Evolutionary conservation across 2,797 vertebrate species (phyloP), one percentile per base, ranked within the genome.

Genomic region (Otolemur crassicaudatus): DNA sequence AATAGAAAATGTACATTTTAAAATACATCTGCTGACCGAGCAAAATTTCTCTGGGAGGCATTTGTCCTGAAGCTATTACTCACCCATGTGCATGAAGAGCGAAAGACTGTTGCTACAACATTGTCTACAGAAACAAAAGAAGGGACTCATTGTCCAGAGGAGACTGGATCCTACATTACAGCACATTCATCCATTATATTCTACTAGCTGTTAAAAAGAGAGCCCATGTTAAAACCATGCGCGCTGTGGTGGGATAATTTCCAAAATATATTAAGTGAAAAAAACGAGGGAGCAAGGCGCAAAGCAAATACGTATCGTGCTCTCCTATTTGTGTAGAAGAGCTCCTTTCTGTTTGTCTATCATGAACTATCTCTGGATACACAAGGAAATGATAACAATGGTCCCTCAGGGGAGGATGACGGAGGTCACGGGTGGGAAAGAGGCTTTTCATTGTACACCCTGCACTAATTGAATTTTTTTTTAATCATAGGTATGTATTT

Each of bases 191-290:
- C 31, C 27, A 85, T 23, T 80, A 46, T 29, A 56, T 61, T 27
- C 60, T 63, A 80, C 34, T 37, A 53, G 46, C 67, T 63, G 1
- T 87, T 49, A 69, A 70, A 86, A 87, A 67, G 29, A 84, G 87
- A 83, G 76, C 67, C 23, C 63, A 23, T 27, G 27, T 40, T 81
- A 81, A 91, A 94, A 85, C 40, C 73, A 43, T 9, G 61, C 6
- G 14, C 27, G 65, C 60, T 58, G 17, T 63, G 87, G 46, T 72
- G 67, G 65, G 53, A 90, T 85, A 53, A 70, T 61, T 97, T 92
- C 61, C 61, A 96, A 95, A 76, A 87, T 29, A 61, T 2, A 60
- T 46, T 70, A 70, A 90, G 27, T 75, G n/a, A 56, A 91, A 91
- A 43, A 83, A 40, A 72, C 22, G 85, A 85, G 84, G 79, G 75